phyloP scores from a whole-genome alignment of 2,113 vertebrate genomes.

The Lamprotornis superbus region DNA sequence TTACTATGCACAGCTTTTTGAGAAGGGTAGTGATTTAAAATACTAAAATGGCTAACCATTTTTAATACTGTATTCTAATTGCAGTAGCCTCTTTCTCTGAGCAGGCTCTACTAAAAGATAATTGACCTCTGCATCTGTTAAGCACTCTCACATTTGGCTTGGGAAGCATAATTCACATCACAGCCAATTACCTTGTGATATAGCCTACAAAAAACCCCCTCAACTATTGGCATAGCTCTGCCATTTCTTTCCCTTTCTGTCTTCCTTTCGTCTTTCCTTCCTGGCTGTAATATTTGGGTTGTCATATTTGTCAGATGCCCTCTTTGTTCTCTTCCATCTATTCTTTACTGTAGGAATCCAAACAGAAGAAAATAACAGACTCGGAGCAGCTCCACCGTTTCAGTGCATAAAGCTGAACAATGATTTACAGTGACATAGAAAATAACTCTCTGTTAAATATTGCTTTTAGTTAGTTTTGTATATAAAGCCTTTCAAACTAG shows the following conservation, averaged over 20 bases:
- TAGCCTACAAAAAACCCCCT: not conserved
- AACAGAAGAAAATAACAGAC: not conserved
- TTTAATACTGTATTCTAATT: slow-evolving; percentile 55
- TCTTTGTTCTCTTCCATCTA: slow-evolving; percentile 37
- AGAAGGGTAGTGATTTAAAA: slow-evolving; percentile 41
- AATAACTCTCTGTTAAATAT: slow-evolving; percentile 59
- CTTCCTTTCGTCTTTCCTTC: slow-evolving; percentile 1
- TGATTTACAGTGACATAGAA: slow-evolving; percentile 57
- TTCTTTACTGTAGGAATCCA: slow-evolving; percentile 23
- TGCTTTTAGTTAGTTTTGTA: slow-evolving; percentile 46
- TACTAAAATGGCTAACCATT: slow-evolving; percentile 37
- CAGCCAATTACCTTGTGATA: slow-evolving; percentile 53
- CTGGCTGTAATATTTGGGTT: slow-evolving; percentile 18
- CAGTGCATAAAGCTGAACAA: slow-evolving; percentile 28
- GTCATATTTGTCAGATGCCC: slow-evolving; percentile 38
- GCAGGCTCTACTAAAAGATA: slow-evolving; percentile 55
- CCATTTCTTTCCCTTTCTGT: not conserved
- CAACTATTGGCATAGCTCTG: not conserved
- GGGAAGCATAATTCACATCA: slow-evolving; percentile 58
- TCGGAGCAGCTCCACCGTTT: slow-evolving; percentile 18
- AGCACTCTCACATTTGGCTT: slow-evolving; percentile 56
- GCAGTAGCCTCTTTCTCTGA: slow-evolving; percentile 48
- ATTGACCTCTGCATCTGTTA: slow-evolving; percentile 63
- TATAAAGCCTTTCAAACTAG: slow-evolving; percentile 50
- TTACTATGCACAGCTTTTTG: slow-evolving; percentile 3